Base-by-base conservation (phyloP, 2,888 invertebrate species). In the Perizoma affinitatum region DNA sequence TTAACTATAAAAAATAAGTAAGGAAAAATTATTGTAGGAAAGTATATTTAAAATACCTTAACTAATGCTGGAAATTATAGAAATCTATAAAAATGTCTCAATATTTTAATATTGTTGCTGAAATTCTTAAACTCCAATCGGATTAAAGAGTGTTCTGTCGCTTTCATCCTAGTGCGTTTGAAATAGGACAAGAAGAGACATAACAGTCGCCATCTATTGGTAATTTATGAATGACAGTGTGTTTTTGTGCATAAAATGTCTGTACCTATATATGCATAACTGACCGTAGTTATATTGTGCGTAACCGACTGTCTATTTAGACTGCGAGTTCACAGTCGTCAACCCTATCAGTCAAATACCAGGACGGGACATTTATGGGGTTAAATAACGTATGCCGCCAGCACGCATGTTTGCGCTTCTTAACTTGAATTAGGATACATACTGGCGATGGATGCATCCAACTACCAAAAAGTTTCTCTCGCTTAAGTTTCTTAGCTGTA, bases 81-180 rank as follows among this genome's bases (percentile, higher is more conserved):
- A 34, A 46, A 46, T 35, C 40, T 22, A 34, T 35, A 41, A 45
- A 10, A 40, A 11, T 41, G 10, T 41, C 42, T 58, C 33, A 58
- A 67, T 53, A 54, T 50, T 51, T 54, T 10, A 54, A 60, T 51
- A 51, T 46, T 54, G 38, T 56, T 43, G 41, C 50, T 22, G 42
- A 54, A 54, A 47, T 55, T 60, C 46, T 51, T 50, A 54, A 45
- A 5, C 42, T 48, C 48, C 36, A 40, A 40, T 38, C 22, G 40
- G 41, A 46, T 47, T 46, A 6, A 11, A 3, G 46, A 38, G 48
- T 56, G 55, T 56, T 56, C 8, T 56, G 44, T 49, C n/a, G 5
- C 33, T 44, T 10, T 22, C 34, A 46, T 45, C 8, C 42, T 38
- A 9, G 11, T 10, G 5, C 22, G 10, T 41, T 34, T 22, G 4